These are phyloP conservation scores for Oasisia sp. DNA, from an alignment of 2,888 invertebrate species.

Conservation along the genomic window DNA sequence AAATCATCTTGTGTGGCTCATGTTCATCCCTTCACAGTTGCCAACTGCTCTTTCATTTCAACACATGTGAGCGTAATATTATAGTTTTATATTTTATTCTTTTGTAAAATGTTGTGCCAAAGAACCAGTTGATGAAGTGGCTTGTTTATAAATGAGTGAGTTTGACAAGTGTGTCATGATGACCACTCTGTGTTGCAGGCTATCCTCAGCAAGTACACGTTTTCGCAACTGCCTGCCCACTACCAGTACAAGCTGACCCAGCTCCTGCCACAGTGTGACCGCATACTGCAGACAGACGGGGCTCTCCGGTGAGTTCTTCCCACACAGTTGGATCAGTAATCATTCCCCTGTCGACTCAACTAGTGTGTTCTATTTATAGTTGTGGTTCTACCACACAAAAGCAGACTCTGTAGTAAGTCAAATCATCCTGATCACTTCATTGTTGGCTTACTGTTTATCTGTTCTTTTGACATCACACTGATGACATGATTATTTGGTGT, in stretches of 20 bases:
- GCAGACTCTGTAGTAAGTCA: no score
- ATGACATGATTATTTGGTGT: no score
- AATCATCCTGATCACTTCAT: no score
- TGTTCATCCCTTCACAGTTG: no score
- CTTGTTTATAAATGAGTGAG: neutral
- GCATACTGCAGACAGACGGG: slow-evolving; percentile 67
- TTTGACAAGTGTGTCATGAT: neutral
- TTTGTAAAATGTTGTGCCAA: no score
- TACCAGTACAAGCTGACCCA: slow-evolving; percentile 94
- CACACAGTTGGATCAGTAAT: neutral
- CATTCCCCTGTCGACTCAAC: no score
- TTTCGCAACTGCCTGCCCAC: slow-evolving; percentile 83
- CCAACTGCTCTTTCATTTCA: no score
- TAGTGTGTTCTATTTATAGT: no score
- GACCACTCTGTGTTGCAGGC: slow-evolving; percentile 69
- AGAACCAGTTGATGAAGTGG: neutral
- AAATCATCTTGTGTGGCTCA: no score
- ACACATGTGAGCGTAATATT: no score
- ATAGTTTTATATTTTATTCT: no score
- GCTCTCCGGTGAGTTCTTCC: slow-evolving; percentile 56
- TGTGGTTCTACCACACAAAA: no score
- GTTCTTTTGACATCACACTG: neutral
- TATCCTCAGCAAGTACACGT: slow-evolving; percentile 89
- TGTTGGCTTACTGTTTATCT: neutral
- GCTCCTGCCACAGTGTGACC: slow-evolving; percentile 90